These are phyloP conservation scores for Epicauta chinensis DNA, from an alignment of 1,140 invertebrate species.

Conservation along the genomic window DNA sequence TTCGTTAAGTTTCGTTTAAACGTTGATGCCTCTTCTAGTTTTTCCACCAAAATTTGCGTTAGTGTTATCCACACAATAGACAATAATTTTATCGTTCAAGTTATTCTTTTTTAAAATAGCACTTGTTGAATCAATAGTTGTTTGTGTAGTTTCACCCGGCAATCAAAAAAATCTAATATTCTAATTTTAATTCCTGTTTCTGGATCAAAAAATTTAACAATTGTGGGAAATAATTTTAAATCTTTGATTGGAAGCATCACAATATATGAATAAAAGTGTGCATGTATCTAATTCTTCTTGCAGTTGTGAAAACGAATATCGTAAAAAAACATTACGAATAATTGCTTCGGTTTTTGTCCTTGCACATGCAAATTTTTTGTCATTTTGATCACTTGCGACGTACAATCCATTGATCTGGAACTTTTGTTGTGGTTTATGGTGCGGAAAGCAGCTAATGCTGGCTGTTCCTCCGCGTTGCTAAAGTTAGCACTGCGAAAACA, in stretches of 20 bases:
- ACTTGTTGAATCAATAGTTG: conserved; percentile 5
- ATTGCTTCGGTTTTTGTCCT: conserved; percentile 28
- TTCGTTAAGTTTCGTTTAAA: conserved; percentile 3
- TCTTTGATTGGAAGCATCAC: conserved; percentile 26
- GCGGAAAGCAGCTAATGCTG: too few relatives aligned
- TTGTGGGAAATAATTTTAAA: conserved; percentile 21
- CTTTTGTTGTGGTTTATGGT: too few relatives aligned
- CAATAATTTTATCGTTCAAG: too few relatives aligned
- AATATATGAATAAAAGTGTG: conserved; percentile 17
- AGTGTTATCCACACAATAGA: too few relatives aligned
- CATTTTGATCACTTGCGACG: too few relatives aligned
- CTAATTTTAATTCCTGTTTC: conserved; percentile 21
- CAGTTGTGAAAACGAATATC: too few relatives aligned
- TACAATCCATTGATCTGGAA: too few relatives aligned
- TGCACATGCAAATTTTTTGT: too few relatives aligned
- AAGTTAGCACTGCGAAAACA: too few relatives aligned
- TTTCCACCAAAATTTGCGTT: conserved; percentile 14
- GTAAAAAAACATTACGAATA: conserved; percentile 18
- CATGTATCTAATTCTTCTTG: conserved; percentile 15
- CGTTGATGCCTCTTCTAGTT: not conserved
- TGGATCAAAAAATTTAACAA: too few relatives aligned
- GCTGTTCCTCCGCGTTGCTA: too few relatives aligned
- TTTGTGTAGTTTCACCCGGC: too few relatives aligned
- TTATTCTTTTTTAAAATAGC: conserved; percentile 18
- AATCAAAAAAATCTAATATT: conserved; percentile 21